These are phyloP conservation scores for Antrozous pallidus DNA, from an alignment of 2,797 vertebrate genomes.

Conservation along the genomic window DNA sequence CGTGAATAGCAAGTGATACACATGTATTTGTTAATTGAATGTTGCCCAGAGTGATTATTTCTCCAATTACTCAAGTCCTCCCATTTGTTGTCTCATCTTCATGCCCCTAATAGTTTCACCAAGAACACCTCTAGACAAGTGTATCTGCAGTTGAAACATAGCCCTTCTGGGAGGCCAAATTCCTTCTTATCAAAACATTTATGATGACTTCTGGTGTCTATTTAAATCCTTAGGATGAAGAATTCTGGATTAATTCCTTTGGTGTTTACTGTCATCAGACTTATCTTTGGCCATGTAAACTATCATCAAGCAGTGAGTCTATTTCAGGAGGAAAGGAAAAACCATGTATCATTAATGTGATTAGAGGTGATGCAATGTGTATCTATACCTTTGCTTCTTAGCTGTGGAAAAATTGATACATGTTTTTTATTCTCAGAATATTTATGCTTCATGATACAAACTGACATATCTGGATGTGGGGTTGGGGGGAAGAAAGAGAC, in stretches of 20 bases:
- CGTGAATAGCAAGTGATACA: background rate
- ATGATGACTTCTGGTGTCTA: background rate
- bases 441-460: too few species aligned
- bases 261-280: background rate
- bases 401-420: background rate
- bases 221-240: background rate
- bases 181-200: background rate
- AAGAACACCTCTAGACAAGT: background rate
- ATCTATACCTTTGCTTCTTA: background rate
- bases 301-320: background rate
- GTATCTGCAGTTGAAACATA: background rate
- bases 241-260: background rate
- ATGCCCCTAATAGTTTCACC: fast-evolving
- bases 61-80: background rate
- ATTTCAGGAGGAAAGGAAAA: background rate
- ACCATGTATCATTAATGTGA: background rate
- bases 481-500: too few species aligned
- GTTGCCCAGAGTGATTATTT: background rate
- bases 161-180: background rate
- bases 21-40: background rate
- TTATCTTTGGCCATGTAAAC: background rate
- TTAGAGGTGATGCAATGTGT: background rate
- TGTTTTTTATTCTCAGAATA: background rate
- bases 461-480: too few species aligned
- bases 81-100: background rate